These are phyloP conservation scores for Drosophila parabipectinata DNA, from an alignment of 1,140 invertebrate genomes.

Conservation along the genomic window DNA sequence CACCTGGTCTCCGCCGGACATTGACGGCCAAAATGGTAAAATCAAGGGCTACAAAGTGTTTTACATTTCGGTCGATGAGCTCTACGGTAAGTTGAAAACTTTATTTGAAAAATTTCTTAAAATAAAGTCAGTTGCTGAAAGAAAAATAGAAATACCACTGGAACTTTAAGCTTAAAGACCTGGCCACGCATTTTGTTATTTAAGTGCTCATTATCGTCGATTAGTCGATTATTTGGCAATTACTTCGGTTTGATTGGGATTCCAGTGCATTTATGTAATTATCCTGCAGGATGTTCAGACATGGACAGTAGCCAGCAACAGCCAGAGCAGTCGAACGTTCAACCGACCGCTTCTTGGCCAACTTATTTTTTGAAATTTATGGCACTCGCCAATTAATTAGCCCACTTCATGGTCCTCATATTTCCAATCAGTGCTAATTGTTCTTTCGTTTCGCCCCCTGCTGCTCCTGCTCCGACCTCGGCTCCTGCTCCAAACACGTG, in stretches of 20 bases:
- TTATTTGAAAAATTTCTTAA: background rate
- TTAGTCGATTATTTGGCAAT: conserved; percentile 12
- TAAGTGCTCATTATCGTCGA: conserved; percentile 27
- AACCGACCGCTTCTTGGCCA: conserved; percentile 7
- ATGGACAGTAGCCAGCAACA: conserved; percentile 15
- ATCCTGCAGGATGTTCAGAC: conserved; percentile 14
- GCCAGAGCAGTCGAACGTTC: too few relatives aligned
- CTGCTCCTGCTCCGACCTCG: conserved; percentile 5
- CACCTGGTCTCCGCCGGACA: conserved; percentile 93
- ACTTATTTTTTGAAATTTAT: conserved; percentile 40
- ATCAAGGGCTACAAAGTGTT: conserved; percentile 95
- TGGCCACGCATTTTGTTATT: conserved; percentile 7
- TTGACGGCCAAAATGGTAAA: conserved; percentile 92
- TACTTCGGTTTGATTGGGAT: conserved; percentile 9
- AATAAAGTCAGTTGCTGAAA: background rate
- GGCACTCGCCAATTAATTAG: conserved; percentile 58
- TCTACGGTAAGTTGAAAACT: conserved; percentile 86
- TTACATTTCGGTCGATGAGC: conserved; percentile 89
- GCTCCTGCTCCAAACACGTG: conserved; percentile 8
- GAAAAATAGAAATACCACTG: background rate
- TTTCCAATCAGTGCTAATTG: conserved; percentile 76
- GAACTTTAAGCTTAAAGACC: background rate
- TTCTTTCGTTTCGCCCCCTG: conserved; percentile 35
- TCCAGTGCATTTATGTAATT: conserved; percentile 24
- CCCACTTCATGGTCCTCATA: conserved; percentile 46